phyloP scores from a whole-genome alignment of 1,140 invertebrate genomes.

The Melitaea cinxia region DNA sequence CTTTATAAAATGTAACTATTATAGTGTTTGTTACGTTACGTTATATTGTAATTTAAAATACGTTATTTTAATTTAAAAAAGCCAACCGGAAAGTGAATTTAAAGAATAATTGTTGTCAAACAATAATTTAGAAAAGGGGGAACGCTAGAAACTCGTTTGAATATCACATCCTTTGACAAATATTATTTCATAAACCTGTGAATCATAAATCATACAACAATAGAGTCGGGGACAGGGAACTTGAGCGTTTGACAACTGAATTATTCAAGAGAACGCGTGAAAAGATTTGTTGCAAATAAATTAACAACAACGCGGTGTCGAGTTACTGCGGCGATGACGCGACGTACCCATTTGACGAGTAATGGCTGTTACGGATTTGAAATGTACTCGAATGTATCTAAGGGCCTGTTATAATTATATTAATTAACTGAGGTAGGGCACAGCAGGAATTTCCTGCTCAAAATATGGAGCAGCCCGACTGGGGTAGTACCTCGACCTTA shows the following conservation, averaged over 20 bases:
- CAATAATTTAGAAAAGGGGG: conserved; percentile 10
- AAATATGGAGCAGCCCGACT: too few species aligned
- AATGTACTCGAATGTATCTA: too few species aligned
- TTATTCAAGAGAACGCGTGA: conserved; percentile 6
- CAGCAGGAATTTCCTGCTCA: too few species aligned
- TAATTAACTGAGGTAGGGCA: too few species aligned
- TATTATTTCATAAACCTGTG: neutral
- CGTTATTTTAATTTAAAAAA: neutral
- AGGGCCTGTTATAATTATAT: too few species aligned
- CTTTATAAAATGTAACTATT: too few species aligned
- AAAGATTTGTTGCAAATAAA: conserved; percentile 61
- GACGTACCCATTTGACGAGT: neutral
- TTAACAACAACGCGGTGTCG: conserved; percentile 43
- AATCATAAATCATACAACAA: conserved; percentile 28
- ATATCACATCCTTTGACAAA: conserved; percentile 16
- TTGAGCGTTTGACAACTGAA: conserved; percentile 18
- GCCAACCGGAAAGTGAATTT: neutral
- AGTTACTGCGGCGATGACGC: conserved; percentile 36
- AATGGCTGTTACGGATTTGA: neutral
- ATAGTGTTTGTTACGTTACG: conserved; percentile 3
- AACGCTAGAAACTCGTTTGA: conserved; percentile 28
- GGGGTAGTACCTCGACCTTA: too few species aligned
- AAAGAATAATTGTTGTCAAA: conserved; percentile 1
- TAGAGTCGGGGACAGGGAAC: neutral
- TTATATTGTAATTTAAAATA: neutral